Base-by-base conservation (phyloP, 2,797 vertebrate genomes). In the Sebastes matsubarae region DNA sequence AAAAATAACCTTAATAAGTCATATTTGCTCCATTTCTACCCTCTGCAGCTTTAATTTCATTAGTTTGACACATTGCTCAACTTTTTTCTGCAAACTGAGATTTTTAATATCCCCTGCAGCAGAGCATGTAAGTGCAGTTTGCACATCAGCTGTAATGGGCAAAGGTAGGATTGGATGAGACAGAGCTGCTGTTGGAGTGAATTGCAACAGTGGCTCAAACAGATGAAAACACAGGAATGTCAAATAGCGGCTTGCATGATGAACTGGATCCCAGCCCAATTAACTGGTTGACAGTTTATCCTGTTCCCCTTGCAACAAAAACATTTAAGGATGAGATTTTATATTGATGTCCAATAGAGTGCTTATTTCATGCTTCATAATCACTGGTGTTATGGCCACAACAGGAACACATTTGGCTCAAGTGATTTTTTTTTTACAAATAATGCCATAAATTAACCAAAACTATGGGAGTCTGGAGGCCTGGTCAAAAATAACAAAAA, bases 71-170 rank as follows among this genome's bases (percentile, higher is more conserved):
- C 46, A 50, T 50, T 50, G 46, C 46, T 50, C 46, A 50, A 50
- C 5, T 20, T 18, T 75, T 60, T 52, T 80, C 22, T 70, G 67
- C 13, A 76, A 54, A 75, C 64, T 29, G 22, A 38, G 27, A 78
- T 76, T 72, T 72, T 55, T n/a, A 29, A 27, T 5, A 42, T 70
- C 42, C 46, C 2, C 52, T 54, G 30, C 38, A 25, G n/a, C 38
- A 25, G n/a, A 75, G 66, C 2, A 1, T 38, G 50, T 57, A 14
- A 34, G 29, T 58, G 25, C 65, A 70, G 60, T 74, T 74, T 67
- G 46, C 25, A 60, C 18, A 73, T 81, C 46, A 69, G 27, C 29
- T 54, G 14, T 54, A 73, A 36, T 6, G 11, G 42, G 69, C 25
- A 64, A 77, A 58, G 29, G 42, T 24, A 42, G 27, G 22, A 52